Percentiles rank a stretch among this genome's conserved stretches.
These are phyloP conservation scores for Aphelenchoides bicaudatus DNA, from an alignment of 2,888 invertebrate species.

Conservation along the genomic window DNA sequence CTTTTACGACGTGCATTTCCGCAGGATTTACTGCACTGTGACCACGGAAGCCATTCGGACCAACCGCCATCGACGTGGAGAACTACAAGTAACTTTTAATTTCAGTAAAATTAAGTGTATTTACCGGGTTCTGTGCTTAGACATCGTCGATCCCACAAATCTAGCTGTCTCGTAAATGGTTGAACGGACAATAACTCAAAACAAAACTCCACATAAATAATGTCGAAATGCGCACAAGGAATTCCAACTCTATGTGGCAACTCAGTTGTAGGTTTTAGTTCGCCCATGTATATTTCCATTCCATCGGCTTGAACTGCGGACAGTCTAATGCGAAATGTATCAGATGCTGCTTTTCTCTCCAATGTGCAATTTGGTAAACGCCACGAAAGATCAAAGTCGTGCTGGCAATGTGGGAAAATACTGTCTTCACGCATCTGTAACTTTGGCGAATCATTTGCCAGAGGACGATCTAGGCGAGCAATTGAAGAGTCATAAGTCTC, in stretches of 20 bases:
- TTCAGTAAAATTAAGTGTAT: not conserved
- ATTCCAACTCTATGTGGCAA: conserved; percentile 21
- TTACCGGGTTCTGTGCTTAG: conserved; percentile 50
- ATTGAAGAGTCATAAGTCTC: not conserved
- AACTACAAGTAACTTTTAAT: conserved; percentile 36
- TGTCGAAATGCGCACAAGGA: conserved; percentile 46
- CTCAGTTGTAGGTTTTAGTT: conserved; percentile 11
- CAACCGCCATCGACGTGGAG: conserved; percentile 45
- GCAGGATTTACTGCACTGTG: conserved; percentile 42
- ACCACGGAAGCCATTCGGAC: conserved; percentile 45
- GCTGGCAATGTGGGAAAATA: conserved; percentile 48
- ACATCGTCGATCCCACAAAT: conserved; percentile 50
- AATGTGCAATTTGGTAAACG: conserved; percentile 30
- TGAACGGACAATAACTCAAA: conserved; percentile 52
- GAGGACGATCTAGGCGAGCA: not conserved
- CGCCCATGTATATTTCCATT: conserved; percentile 31
- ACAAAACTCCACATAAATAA: conserved; percentile 52
- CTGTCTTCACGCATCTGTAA: conserved; percentile 38
- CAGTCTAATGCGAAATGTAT: conserved; percentile 44
- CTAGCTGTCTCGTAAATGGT: conserved; percentile 36
- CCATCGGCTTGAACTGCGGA: conserved; percentile 37
- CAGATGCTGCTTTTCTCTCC: not conserved
- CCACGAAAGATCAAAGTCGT: conserved; percentile 44
- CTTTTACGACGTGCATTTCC: conserved; percentile 41
- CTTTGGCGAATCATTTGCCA: conserved; percentile 3